A percentile compares a stretch with the other conserved stretches of the same genome.
phyloP scores from a whole-genome alignment of 2,113 vertebrate genomes.

The Anguilla japonica region DNA sequence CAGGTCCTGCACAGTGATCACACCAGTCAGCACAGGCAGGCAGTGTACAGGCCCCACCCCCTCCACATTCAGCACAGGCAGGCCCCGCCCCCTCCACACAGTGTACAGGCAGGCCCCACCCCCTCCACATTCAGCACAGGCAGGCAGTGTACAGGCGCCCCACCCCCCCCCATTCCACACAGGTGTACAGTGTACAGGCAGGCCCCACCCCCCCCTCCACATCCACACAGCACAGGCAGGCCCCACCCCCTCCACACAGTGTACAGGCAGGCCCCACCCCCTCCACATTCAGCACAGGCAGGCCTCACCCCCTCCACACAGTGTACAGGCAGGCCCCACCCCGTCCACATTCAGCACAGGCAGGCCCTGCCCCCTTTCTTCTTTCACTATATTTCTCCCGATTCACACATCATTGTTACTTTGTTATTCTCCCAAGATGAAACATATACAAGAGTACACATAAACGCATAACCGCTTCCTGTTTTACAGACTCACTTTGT shows the following conservation, averaged over 20 bases:
- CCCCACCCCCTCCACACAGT: too few relatives aligned
- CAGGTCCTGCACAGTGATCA: constrained; percentile 83
- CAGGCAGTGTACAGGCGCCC: too few relatives aligned
- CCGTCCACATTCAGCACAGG: too few relatives aligned
- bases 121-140: too few relatives aligned
- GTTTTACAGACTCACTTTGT: constrained; percentile 79
- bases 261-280: background rate
- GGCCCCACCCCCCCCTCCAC: background rate
- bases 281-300: too few relatives aligned
- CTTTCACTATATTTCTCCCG: background rate
- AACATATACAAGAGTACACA: background rate
- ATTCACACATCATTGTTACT: background rate
- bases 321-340: background rate
- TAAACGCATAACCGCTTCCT: background rate
- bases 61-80: too few relatives aligned
- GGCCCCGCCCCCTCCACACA: too few relatives aligned
- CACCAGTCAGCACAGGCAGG: background rate
- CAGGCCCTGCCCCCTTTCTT: background rate
- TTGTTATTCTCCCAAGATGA: background rate
- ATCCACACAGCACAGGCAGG: too few relatives aligned
- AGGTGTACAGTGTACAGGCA: background rate
- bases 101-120: background rate
- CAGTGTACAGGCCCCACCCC: too few relatives aligned
- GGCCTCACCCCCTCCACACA: background rate
- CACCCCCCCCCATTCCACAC: background rate